A percentile compares a stretch with the other conserved stretches of the same genome.
phyloP scores from a whole-genome alignment of 1,140 invertebrate genomes.

The Dolichoris vasculosae region DNA sequence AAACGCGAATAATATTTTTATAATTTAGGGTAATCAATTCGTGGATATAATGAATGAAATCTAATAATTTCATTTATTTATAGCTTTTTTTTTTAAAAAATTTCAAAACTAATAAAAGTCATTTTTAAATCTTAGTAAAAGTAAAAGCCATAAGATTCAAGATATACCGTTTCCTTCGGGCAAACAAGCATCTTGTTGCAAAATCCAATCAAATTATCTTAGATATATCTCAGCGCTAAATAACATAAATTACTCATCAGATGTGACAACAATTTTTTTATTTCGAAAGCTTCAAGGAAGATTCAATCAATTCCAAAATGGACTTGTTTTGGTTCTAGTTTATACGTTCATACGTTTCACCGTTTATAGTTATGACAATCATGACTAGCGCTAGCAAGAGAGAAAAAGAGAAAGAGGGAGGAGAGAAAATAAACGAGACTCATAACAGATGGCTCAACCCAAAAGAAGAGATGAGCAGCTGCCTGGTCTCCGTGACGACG shows the following conservation, averaged over 20 bases:
- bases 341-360: neutral
- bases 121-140: neutral
- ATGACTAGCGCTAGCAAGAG: neutral
- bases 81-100: too few relatives aligned
- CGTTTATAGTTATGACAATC: neutral
- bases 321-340: neutral
- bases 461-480: slow-evolving; percentile 9
- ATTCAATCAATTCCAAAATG: neutral
- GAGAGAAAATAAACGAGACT: neutral
- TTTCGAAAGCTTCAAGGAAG: neutral
- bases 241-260: neutral
- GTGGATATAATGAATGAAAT: too few relatives aligned
- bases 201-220: neutral
- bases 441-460: slow-evolving; percentile 34
- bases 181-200: neutral
- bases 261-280: neutral
- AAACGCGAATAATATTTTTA: too few relatives aligned
- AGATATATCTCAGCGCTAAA: neutral
- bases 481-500: neutral
- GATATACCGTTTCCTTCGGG: neutral
- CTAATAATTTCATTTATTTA: too few relatives aligned
- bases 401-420: neutral
- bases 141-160: neutral
- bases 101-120: too few relatives aligned
- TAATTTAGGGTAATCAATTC: too few relatives aligned